Evolutionary conservation across 2,888 invertebrate genomes (phyloP).

Genomic region (Andrena camellia): DNA sequence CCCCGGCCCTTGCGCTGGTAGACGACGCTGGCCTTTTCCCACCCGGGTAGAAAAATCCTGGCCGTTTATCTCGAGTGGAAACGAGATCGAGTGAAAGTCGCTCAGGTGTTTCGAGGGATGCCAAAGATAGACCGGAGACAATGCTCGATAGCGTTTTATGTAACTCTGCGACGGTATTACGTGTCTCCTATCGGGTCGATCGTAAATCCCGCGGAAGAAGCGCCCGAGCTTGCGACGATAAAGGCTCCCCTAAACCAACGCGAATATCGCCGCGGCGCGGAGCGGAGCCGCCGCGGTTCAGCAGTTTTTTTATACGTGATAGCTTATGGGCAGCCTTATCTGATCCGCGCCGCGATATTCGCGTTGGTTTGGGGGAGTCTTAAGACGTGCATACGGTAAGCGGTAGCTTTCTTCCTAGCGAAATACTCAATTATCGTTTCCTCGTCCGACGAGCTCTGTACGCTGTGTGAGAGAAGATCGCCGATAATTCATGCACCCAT

Average conservation of each 20-base stretch:
- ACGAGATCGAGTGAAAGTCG: slow-evolving; percentile 69
- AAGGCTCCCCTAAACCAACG: no score
- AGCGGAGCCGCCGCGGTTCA: no score
- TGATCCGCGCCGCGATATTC: no score
- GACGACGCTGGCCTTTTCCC: slow-evolving; percentile 2
- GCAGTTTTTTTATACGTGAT: no score
- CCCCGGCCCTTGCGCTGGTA: slow-evolving; percentile 23
- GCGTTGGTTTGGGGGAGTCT: no score
- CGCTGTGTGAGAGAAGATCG: neutral
- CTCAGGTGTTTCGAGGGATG: slow-evolving; percentile 52
- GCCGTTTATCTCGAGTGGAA: slow-evolving; percentile 39
- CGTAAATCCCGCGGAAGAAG: slow-evolving; percentile 9
- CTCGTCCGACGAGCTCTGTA: neutral
- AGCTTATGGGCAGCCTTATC: no score
- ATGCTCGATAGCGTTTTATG: slow-evolving; percentile 65
- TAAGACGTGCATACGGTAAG: neutral
- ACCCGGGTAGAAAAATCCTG: slow-evolving; percentile 18
- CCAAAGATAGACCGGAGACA: slow-evolving; percentile 66
- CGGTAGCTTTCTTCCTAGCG: neutral
- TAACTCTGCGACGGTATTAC: slow-evolving; percentile 55
- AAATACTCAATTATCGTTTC: neutral
- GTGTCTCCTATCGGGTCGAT: slow-evolving; percentile 30
- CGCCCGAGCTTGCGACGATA: slow-evolving; percentile 1
- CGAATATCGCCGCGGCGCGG: no score
- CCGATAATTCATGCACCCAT: neutral